Base-by-base conservation (phyloP, 92 coral and sea anemone genomes). In the Anthopleura xanthogrammica region DNA sequence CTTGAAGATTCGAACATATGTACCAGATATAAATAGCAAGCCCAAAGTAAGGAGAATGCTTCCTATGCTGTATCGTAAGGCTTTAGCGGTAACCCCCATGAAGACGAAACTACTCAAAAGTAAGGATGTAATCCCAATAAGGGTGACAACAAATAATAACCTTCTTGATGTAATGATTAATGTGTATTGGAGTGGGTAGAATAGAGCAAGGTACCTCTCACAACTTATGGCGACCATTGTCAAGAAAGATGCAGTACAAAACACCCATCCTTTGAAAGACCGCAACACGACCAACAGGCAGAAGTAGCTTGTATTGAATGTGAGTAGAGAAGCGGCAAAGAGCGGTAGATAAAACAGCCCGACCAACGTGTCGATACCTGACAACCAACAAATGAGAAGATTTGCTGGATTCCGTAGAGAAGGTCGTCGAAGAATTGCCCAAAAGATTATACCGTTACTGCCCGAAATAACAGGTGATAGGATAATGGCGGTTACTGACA, bases 361-460 rank as follows among this genome's bases (percentile, higher is more conserved):
- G 43, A 77, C 85, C 36, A 87, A 43, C 13, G 77, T 77, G 54
- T 87, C 90, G 4, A 85, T 50, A 24, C 54, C 17, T 19, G 86
- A 82, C 6, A 87, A 78, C n/a, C 80, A 87, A 75, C 90, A 82
- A 17, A 87, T 79, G 12, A 87, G 80, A 60, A 72, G 43, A 68
- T 87, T 87, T 17, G 83, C 73, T 55, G 90, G 90, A 10, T 84
- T 39, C 16, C 72, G 90, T 16, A 87, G 84, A 24, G 80, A 20
- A 52, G 87, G 60, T 22, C 70, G 80, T 14, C 83, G 85, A 23
- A 57, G 12, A 52, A 87, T 60, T 0, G 83, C 87, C 43, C 66
- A 55, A 24, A 87, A 66, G 8, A 87, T 19, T n/a, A 83, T 4
- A 9, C 80, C 87, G 75, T 87, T 87, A 20, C 64, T 62, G 42